These are phyloP conservation scores for Erebia ligea DNA, from an alignment of 2,888 invertebrate genomes.

Conservation along the genomic window DNA sequence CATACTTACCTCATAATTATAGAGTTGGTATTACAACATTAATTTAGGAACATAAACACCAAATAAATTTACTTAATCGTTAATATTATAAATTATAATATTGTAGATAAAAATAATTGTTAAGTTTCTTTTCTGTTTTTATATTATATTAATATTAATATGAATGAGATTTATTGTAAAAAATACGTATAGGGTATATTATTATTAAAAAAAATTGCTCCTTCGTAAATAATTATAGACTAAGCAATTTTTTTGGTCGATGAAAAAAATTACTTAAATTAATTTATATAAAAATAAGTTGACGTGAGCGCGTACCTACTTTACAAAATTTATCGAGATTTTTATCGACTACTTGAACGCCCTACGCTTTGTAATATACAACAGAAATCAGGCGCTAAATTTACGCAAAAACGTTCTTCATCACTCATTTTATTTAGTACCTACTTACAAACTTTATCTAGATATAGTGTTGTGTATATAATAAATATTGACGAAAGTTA, in stretches of 20 bases:
- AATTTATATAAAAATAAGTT: conserved; percentile 16
- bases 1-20: conserved; percentile 45
- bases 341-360: conserved; percentile 33
- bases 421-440: conserved; percentile 14
- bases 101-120: conserved; percentile 37
- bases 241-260: conserved; percentile 2
- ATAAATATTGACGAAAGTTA: conserved; percentile 20
- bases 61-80: conserved; percentile 64
- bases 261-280: neutral
- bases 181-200: conserved; percentile 27
- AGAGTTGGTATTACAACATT: conserved; percentile 42
- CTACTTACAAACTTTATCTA: conserved; percentile 8
- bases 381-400: conserved; percentile 19
- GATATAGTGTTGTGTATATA: conserved; percentile 26
- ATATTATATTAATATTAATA: conserved; percentile 22
- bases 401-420: conserved; percentile 16
- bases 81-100: conserved; percentile 34
- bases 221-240: conserved; percentile 19
- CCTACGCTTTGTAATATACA: conserved; percentile 31
- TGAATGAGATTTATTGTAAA: conserved; percentile 26
- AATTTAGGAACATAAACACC: conserved; percentile 76
- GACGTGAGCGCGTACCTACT: conserved; percentile 15
- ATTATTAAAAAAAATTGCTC: conserved; percentile 17
- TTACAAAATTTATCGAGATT: conserved; percentile 24
- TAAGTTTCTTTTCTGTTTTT: conserved; percentile 36